Conservation (phyloP, 2,797 vertebrate species). For the Sebastes steindachneri region DNA sequence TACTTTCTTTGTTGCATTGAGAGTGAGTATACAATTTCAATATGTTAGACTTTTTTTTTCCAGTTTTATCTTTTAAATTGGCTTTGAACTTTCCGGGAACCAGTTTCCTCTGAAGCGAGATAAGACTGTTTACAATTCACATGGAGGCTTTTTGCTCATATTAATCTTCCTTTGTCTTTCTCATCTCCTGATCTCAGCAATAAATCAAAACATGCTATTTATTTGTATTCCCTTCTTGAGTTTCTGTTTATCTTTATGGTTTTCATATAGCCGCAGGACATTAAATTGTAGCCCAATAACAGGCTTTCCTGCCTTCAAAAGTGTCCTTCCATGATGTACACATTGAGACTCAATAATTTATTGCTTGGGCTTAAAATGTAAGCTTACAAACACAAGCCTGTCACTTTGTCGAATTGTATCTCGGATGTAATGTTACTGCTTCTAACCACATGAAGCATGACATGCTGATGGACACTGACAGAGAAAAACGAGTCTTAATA, state of each 20-base stretch:
- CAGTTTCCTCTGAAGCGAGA: neutral
- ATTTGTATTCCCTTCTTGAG: neutral
- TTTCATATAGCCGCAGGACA: neutral
- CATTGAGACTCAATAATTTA: neutral
- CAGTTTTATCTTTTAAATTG: neutral
- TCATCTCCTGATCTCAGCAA: neutral
- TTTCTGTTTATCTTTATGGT: slow-evolving; percentile 1
- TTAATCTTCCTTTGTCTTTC: neutral
- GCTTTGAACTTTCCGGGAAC: neutral
- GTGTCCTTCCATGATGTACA: neutral
- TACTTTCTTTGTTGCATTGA: neutral
- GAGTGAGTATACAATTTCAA: neutral
- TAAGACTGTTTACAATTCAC: slow-evolving; percentile 12
- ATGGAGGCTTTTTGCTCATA: neutral
- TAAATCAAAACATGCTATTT: neutral
- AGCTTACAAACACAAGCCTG: neutral
- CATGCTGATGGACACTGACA: neutral
- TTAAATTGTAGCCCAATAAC: neutral
- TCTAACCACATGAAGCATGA: neutral
- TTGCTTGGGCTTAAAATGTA: neutral
- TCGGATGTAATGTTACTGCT: neutral
- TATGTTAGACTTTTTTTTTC: neutral
- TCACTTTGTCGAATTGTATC: neutral
- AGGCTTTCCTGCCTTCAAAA: neutral
- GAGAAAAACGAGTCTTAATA: neutral